These are phyloP conservation scores for Oscheius myriophilus DNA, from an alignment of 2,888 invertebrate genomes.

Conservation along the genomic window DNA sequence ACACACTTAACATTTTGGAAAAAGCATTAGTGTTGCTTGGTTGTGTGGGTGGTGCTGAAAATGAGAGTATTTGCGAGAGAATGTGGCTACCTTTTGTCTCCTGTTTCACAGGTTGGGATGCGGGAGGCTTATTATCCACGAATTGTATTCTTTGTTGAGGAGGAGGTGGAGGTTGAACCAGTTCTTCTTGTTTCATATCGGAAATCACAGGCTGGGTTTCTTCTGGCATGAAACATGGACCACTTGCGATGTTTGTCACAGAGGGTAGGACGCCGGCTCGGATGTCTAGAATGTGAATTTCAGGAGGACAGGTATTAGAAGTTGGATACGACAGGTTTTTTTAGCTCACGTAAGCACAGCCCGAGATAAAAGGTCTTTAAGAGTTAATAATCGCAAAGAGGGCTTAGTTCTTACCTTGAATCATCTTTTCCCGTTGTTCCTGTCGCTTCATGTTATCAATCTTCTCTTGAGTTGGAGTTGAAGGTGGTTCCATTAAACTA, in stretches of 20 bases:
- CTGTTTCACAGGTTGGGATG: not conserved
- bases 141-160: constrained; percentile 6
- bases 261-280: constrained; percentile 4
- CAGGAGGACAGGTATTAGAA: too few relatives aligned
- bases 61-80: not conserved
- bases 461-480: constrained; percentile 20
- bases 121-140: not conserved
- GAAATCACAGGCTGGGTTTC: not conserved
- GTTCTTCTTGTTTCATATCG: not conserved
- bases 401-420: constrained; percentile 20
- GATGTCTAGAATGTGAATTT: constrained; percentile 3
- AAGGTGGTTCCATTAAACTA: constrained; percentile 22
- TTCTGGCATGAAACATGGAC: not conserved
- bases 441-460: constrained; percentile 19
- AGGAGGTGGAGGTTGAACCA: not conserved
- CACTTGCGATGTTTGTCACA: not conserved
- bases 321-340: too few relatives aligned
- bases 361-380: too few relatives aligned
- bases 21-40: constrained; percentile 12
- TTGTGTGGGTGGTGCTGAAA: not conserved
- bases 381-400: too few relatives aligned
- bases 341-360: too few relatives aligned
- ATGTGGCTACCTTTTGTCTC: not conserved
- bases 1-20: constrained; percentile 30
- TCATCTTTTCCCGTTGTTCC: constrained; percentile 21